Percentiles rank a stretch among this genome's conserved stretches.
phyloP scores from a whole-genome alignment of 2,113 vertebrate genomes.

The Tamias sibiricus region DNA sequence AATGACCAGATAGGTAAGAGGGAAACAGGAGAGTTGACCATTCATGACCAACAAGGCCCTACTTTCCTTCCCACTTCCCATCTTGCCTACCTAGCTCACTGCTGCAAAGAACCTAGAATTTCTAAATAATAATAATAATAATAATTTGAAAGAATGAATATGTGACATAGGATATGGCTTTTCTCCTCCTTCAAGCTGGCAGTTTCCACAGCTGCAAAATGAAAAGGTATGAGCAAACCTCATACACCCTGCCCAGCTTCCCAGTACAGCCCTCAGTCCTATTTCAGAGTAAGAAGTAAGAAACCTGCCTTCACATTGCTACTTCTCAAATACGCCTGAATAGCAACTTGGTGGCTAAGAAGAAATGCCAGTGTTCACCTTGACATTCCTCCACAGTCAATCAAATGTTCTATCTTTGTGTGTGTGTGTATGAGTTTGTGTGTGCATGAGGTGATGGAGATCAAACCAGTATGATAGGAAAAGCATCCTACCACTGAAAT shows the following conservation, averaged over 20 bases:
- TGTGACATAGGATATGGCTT: neutral
- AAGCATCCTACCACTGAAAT: neutral
- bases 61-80: neutral
- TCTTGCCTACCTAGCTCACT: neutral
- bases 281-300: neutral
- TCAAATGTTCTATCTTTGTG: neutral
- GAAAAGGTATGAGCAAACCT: neutral
- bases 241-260: neutral
- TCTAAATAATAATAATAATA: slow-evolving; percentile 53
- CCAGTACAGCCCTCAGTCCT: neutral
- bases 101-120: slow-evolving; percentile 34
- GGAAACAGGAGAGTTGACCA: neutral
- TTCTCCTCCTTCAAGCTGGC: neutral
- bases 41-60: neutral
- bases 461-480: neutral
- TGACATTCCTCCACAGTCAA: neutral
- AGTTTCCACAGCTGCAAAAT: slow-evolving; percentile 41
- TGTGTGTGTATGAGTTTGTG: neutral
- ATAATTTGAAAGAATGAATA: slow-evolving; percentile 48
- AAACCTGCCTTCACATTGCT: neutral
- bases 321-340: slow-evolving; percentile 19
- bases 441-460: neutral
- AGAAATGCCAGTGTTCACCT: neutral
- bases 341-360: neutral
- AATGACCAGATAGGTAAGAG: neutral